phyloP scores from a whole-genome alignment of 1,140 invertebrate genomes.

The Pseudomyrmex dendroicus region DNA sequence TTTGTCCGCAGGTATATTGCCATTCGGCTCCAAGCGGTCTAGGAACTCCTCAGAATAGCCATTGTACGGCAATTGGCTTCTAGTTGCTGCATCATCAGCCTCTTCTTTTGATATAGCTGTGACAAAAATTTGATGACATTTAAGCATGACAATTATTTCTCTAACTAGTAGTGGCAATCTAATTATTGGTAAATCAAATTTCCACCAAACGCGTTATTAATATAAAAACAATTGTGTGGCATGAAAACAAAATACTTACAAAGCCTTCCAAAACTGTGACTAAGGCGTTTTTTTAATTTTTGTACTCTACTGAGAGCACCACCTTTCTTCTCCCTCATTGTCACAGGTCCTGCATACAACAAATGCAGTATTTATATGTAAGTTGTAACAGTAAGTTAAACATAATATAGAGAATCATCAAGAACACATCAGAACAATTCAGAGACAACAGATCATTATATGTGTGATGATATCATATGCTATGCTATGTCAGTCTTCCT shows the following conservation, averaged over 20 bases:
- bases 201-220: background rate
- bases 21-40: constrained; percentile 95
- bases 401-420: constrained; percentile 30
- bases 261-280: constrained; percentile 95
- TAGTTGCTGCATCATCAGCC: constrained; percentile 87
- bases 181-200: background rate
- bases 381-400: constrained; percentile 41
- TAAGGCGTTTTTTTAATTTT: constrained; percentile 95
- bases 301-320: constrained; percentile 94
- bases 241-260: constrained; percentile 88
- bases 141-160: background rate
- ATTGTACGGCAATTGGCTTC: constrained; percentile 92
- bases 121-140: constrained; percentile 68
- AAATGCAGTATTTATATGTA: constrained; percentile 63
- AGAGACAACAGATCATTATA: constrained; percentile 60
- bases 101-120: constrained; percentile 92
- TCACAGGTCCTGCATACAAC: constrained; percentile 86
- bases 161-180: background rate
- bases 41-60: constrained; percentile 96
- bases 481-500: constrained; percentile 56
- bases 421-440: constrained; percentile 66
- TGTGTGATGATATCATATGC: constrained; percentile 59
- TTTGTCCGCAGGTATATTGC: constrained; percentile 90
- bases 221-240: background rate
- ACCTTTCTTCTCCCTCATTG: constrained; percentile 95